Conservation (phyloP, 2,888 invertebrate genomes). For the Flexamia atlantica region DNA sequence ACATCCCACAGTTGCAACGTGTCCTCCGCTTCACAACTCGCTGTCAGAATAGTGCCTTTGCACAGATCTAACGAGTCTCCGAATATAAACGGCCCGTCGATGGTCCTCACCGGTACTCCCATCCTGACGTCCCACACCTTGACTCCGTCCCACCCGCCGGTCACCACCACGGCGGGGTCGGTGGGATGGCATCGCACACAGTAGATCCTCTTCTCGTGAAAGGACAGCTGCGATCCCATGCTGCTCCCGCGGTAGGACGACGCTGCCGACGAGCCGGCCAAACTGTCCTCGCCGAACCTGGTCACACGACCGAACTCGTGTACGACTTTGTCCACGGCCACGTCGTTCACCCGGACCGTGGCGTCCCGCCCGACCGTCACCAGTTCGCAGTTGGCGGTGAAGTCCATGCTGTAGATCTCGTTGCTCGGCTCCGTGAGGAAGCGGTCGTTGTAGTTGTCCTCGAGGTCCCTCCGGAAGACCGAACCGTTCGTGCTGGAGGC, state of each 20-base stretch:
- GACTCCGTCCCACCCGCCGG: conserved; percentile 22
- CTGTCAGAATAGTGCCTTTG: neutral
- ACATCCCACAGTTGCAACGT: neutral
- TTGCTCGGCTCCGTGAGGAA: neutral
- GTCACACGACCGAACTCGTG: neutral
- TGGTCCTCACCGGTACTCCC: neutral
- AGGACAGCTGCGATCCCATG: too few relatives aligned
- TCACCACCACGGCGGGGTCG: neutral
- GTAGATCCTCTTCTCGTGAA: conserved; percentile 27
- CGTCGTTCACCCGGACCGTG: neutral
- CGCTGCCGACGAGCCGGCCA: neutral
- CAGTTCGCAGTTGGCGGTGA: neutral
- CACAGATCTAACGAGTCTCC: conserved; percentile 5
- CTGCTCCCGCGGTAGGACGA: too few relatives aligned
- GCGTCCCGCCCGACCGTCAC: conserved; percentile 15
- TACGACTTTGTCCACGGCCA: neutral
- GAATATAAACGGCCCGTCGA: conserved; percentile 14
- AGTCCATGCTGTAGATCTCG: conserved; percentile 29
- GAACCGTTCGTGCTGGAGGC: conserved; percentile 7
- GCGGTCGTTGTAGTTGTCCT: conserved; percentile 1
- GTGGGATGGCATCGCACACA: conserved; percentile 8
- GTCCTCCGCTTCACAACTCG: neutral
- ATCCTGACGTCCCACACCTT: conserved; percentile 9
- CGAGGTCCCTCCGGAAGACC: neutral
- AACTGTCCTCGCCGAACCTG: neutral